These are phyloP conservation scores for Phasianus colchicus DNA, from an alignment of 2,113 vertebrate species.

Conservation along the genomic window DNA sequence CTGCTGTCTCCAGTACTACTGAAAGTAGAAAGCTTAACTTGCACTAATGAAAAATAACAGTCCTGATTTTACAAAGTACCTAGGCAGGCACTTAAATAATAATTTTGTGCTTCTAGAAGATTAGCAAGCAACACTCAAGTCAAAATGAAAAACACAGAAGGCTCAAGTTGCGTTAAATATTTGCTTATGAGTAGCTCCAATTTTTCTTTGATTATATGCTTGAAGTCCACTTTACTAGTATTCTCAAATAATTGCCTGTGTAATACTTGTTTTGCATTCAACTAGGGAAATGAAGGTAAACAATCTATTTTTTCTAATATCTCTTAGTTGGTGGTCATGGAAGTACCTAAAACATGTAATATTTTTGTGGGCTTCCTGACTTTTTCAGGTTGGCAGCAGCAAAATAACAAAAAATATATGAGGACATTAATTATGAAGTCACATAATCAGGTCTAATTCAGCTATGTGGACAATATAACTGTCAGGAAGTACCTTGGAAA, in stretches of 20 bases:
- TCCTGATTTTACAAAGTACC: background rate
- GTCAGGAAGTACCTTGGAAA: constrained; percentile 37
- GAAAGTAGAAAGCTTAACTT: background rate
- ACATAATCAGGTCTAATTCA: background rate
- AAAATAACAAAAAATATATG: constrained; percentile 1
- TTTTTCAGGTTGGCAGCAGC: background rate
- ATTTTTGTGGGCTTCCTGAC: background rate
- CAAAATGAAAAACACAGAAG: constrained; percentile 28
- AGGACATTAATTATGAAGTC: constrained; percentile 18
- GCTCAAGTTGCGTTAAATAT: constrained; percentile 34
- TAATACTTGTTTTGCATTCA: background rate
- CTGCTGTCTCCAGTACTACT: background rate
- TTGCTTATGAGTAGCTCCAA: background rate
- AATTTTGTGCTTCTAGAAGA: background rate
- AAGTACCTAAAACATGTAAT: background rate
- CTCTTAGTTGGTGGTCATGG: background rate
- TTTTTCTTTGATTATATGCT: constrained; percentile 38
- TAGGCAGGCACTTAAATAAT: background rate
- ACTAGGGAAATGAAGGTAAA: constrained; percentile 35
- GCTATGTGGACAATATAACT: background rate
- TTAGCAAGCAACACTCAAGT: background rate
- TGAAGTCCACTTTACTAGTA: constrained; percentile 48
- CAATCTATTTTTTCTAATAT: background rate
- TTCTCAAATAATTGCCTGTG: constrained; percentile 12
- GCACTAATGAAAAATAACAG: background rate